phyloP scores from a whole-genome alignment of 2,888 invertebrate species.

The Formica aserva region DNA sequence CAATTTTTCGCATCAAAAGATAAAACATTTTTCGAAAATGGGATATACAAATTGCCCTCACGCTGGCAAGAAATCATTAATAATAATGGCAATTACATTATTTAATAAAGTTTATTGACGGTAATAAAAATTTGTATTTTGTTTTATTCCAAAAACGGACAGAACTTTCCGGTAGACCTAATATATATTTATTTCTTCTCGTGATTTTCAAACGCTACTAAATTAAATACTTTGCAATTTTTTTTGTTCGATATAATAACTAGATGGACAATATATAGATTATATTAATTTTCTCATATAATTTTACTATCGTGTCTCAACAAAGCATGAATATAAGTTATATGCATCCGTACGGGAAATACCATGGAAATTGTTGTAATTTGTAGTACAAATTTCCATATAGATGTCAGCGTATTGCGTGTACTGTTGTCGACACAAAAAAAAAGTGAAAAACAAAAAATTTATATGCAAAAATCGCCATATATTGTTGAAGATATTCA shows the following conservation, averaged over 20 bases:
- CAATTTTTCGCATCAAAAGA: too few species aligned
- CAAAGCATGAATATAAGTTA: conserved; percentile 8
- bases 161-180: too few species aligned
- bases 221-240: neutral
- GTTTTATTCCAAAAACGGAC: too few species aligned
- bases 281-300: conserved; percentile 36
- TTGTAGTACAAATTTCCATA: conserved; percentile 51
- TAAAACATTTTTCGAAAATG: too few species aligned
- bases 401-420: conserved; percentile 8
- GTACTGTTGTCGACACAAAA: conserved; percentile 25
- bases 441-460: conserved; percentile 24
- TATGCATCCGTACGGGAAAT: neutral
- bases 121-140: too few species aligned
- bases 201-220: neutral
- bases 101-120: too few species aligned
- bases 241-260: conserved; percentile 2
- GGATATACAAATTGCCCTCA: too few species aligned
- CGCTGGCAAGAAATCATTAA: too few species aligned
- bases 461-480: conserved; percentile 32
- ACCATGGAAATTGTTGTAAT: conserved; percentile 39
- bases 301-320: conserved; percentile 3
- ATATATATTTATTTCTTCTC: neutral
- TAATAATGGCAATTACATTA: too few species aligned
- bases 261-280: neutral
- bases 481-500: conserved; percentile 51